A percentile compares a stretch with the other conserved stretches of the same genome.
Evolutionary conservation across 2,797 vertebrate genomes (phyloP).

Genomic region (Distichodus sexfasciatus): DNA sequence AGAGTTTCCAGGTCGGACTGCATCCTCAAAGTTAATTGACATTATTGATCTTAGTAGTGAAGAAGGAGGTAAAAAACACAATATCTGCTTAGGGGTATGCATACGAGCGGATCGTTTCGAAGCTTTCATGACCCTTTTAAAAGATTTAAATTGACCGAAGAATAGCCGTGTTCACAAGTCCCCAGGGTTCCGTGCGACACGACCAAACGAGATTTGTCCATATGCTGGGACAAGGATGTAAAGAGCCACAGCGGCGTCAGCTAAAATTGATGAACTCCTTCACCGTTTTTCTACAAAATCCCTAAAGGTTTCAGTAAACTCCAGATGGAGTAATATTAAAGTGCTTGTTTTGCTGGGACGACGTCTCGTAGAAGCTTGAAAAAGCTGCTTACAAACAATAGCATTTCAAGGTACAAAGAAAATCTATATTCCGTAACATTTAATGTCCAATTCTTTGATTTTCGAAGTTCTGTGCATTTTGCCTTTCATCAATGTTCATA

Average conservation of each 20-base stretch:
- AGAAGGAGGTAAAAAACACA: no score
- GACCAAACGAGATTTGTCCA: neutral
- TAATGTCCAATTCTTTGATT: no score
- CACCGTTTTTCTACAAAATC: neutral
- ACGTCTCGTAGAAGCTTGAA: conserved; percentile 20
- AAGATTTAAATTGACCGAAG: conserved; percentile 11
- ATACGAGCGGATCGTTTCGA: neutral
- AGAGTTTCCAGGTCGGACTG: conserved; percentile 11
- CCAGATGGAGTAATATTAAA: conserved; percentile 22
- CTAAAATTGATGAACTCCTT: neutral
- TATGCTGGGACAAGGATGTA: neutral
- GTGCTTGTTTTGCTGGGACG: conserved; percentile 35
- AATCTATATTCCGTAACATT: no score
- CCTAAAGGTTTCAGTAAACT: neutral
- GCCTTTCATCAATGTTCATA: no score
- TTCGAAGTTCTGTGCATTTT: no score
- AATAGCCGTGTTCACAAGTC: neutral
- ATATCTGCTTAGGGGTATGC: neutral
- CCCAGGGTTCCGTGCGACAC: neutral
- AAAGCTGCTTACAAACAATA: no score
- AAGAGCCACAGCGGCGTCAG: neutral
- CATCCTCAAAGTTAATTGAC: conserved; percentile 26
- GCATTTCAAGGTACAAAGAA: no score
- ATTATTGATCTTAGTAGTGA: conserved; percentile 41
- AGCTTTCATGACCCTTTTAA: conserved; percentile 23